Base-by-base conservation (phyloP, 1,140 invertebrate species). In the Acromyrmex heyeri region DNA sequence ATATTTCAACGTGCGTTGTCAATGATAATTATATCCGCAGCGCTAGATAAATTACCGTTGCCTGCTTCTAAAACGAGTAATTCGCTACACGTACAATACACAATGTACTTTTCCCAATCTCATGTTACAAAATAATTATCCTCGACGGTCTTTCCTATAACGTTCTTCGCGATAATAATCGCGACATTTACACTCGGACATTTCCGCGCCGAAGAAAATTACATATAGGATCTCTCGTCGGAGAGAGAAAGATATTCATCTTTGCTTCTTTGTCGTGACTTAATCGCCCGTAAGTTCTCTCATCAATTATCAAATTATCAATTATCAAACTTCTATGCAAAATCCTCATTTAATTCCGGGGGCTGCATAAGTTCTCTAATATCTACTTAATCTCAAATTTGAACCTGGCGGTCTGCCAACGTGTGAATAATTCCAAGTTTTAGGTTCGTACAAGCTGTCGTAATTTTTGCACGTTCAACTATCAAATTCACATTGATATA, bases 231-330 rank as follows among this genome's bases (percentile, higher is more conserved):
- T 69, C 44, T 24, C 18, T 24, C 18, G 2, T 34, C 44, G 7
- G 8, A n/a, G 30, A 18, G 76, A 62, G 62, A n/a, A 55, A 57
- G 30, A 55, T 18, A 59, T 53, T 82, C 67, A 14, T 83, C 38
- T 48, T 34, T 50, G 64, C 48, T 53, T 55, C 44, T 38, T 69
- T 69, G 30, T 55, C 48, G 21, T 27, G 10, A 73, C n/a, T 59
- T 75, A 73, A 73, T 75, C 69, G 48, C 27, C 5, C n/a, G 24
- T 61, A 48, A 48, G 50, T 61, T 81, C 48, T 55, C 18, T 21
- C 53, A 75, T 83, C 50, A 61, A 61, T 73, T 73, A 61, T 73
- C 53, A 69, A 69, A 79, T 79, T 69, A 69, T 69, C 48, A 81
- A 81, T 69, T 64, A 65, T 69, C 30, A 73, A 73, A 30, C 18